Percentiles rank a stretch among this genome's conserved stretches.
Conservation (phyloP, 2,888 invertebrate genomes). For the Catonia carolina region DNA sequence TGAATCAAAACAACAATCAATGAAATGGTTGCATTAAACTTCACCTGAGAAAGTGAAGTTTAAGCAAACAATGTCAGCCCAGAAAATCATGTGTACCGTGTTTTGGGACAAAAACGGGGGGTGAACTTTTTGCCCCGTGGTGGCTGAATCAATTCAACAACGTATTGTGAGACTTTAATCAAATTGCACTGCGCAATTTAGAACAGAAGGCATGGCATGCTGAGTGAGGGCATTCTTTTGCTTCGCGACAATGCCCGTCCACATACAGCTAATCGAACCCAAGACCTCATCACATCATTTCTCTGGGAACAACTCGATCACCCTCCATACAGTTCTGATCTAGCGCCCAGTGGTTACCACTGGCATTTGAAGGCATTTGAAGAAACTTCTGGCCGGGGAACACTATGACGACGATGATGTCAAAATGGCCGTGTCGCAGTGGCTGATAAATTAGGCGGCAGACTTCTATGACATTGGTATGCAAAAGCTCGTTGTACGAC, state of each 20-base stretch:
- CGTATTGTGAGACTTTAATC: constrained; percentile 26
- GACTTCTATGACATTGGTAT: too few species aligned
- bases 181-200: constrained; percentile 23
- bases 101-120: constrained; percentile 33
- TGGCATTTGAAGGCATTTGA: constrained; percentile 22
- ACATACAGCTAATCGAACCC: constrained; percentile 24
- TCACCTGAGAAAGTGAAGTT: constrained; percentile 26
- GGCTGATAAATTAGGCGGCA: too few species aligned
- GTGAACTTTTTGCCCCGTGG: constrained; percentile 26
- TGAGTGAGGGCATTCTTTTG: constrained; percentile 25
- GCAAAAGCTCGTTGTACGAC: too few species aligned
- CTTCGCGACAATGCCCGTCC: constrained; percentile 30
- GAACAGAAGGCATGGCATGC: constrained; percentile 28
- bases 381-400: constrained; percentile 20
- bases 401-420: constrained; percentile 13
- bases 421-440: too few species aligned
- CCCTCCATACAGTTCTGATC: constrained; percentile 21
- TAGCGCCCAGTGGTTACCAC: too few species aligned
- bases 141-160: constrained; percentile 25
- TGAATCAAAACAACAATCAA: constrained; percentile 26
- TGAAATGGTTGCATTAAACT: constrained; percentile 23
- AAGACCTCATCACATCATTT: constrained; percentile 22
- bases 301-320: constrained; percentile 28
- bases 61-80: constrained; percentile 24
- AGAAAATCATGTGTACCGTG: constrained; percentile 34